Evolutionary conservation across 2,797 vertebrate genomes (phyloP), one percentile per base, ranked within the genome.

Genomic region (Nyctibius grandis): DNA sequence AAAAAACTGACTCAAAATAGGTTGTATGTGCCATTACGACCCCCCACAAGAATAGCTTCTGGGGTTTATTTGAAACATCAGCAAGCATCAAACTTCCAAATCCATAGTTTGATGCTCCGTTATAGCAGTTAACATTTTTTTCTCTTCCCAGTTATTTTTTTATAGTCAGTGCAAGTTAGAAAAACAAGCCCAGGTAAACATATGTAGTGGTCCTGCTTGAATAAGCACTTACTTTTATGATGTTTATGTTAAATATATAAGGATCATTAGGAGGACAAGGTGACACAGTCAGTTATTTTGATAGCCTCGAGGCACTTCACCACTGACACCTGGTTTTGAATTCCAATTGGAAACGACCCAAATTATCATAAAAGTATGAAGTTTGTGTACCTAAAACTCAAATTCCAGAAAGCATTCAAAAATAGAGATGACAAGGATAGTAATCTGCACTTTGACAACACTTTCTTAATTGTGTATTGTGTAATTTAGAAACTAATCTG

Each of bases 261-360:
- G 96, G 97, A 97, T 97, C 97, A 96, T 97, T 97, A 98, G 95
- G 95, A 97, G 96, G 97, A 97, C 97, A 97, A 98, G 97, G 97
- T 98, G 97, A 98, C 97, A 97, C 83, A 93, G 91, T 78, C 93
- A 89, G 88, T 97, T 97, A 96, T 97, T 97, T 95, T 96, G 86
- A 97, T 95, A 95, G 96, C 96, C 97, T 97, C 17, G 25, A 97
- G 97, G 95, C 96, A 96, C 93, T 97, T 96, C 96, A 94, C 93
- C 85, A 70, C 94, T 97, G 97, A 94, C 96, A 97, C 95, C 82
- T 96, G 95, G 74, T 73, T 77, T 93, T 94, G 94, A 95, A 97
- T 97, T 96, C 93, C 96, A 94, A 85, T 92, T 97, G 96, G 94
- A 96, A 96, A 93, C 33, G 8, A 96, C 95, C 94, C 94, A 96